Percentiles rank a stretch among this genome's conserved stretches.
Conservation (phyloP, 2,888 invertebrate species). For the Zygogramma bicolorata region DNA sequence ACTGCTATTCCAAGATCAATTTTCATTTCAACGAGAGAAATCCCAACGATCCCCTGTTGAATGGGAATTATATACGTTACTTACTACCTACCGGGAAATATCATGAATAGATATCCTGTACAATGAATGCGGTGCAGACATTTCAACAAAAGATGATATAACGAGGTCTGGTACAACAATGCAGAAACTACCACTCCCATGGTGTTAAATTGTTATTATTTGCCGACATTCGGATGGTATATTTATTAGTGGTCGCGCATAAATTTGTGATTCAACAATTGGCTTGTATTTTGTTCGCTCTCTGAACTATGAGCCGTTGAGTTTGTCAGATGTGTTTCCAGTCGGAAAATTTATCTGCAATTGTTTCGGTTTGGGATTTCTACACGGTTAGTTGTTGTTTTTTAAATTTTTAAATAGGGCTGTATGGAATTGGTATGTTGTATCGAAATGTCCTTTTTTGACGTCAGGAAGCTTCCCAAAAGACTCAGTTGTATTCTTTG, state of each 20-base stretch:
- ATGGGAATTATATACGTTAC: conserved; percentile 27
- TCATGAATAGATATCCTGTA: conserved; percentile 41
- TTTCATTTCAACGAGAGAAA: conserved; percentile 26
- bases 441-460: too few relatives aligned
- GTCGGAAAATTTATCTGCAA: conserved; percentile 1
- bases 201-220: conserved; percentile 36
- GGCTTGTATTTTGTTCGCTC: conserved; percentile 4
- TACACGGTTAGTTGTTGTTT: neutral
- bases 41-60: conserved; percentile 16
- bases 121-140: conserved; percentile 36
- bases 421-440: too few relatives aligned
- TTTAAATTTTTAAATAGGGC: neutral
- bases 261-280: conserved; percentile 3
- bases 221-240: conserved; percentile 30
- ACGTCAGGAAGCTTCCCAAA: too few relatives aligned
- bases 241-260: conserved; percentile 18
- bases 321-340: conserved; percentile 9
- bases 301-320: conserved; percentile 11
- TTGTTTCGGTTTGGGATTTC: neutral
- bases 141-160: conserved; percentile 44
- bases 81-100: conserved; percentile 36
- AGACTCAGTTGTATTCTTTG: too few relatives aligned
- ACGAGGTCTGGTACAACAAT: conserved; percentile 40
- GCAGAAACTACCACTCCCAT: conserved; percentile 36
- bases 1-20: conserved; percentile 2